Evolutionary conservation across 1,140 invertebrate genomes (phyloP).

Genomic region (Sycobia sp.): DNA sequence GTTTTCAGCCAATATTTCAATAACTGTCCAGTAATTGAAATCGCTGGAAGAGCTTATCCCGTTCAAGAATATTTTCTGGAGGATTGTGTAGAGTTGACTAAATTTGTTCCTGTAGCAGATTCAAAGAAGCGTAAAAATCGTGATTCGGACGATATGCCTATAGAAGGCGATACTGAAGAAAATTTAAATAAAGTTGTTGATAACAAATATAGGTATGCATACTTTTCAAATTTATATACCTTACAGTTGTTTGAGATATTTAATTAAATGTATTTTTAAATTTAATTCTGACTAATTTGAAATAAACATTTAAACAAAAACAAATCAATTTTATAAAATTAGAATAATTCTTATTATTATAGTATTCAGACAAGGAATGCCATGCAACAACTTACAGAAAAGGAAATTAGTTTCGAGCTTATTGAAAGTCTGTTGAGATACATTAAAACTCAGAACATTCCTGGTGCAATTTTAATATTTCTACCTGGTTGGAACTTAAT

Average conservation of each 20-base stretch:
- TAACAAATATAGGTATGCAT: conserved; percentile 44
- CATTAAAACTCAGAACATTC: conserved; percentile 73
- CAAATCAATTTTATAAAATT: neutral
- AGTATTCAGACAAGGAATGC: conserved; percentile 68
- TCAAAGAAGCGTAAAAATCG: conserved; percentile 71
- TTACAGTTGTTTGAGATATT: neutral
- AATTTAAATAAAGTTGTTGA: conserved; percentile 74
- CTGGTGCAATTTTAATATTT: conserved; percentile 89
- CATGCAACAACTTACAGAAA: conserved; percentile 82
- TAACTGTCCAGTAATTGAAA: conserved; percentile 81
- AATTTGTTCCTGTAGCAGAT: conserved; percentile 77
- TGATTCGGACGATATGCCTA: conserved; percentile 70
- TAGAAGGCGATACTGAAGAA: conserved; percentile 71
- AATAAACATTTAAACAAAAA: no score
- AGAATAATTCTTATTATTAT: conserved; percentile 39
- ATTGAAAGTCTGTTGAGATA: conserved; percentile 82
- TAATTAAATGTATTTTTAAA: neutral
- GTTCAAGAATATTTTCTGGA: conserved; percentile 90
- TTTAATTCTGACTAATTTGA: neutral
- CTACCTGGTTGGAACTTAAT: conserved; percentile 95
- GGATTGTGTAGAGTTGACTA: conserved; percentile 82
- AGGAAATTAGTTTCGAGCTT: conserved; percentile 90
- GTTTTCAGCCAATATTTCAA: conserved; percentile 92
- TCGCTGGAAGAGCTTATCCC: conserved; percentile 79
- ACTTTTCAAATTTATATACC: conserved; percentile 37